These are phyloP conservation scores for Mormyrus proboscirostris DNA, from an alignment of 2,797 vertebrate species.

Conservation along the genomic window DNA sequence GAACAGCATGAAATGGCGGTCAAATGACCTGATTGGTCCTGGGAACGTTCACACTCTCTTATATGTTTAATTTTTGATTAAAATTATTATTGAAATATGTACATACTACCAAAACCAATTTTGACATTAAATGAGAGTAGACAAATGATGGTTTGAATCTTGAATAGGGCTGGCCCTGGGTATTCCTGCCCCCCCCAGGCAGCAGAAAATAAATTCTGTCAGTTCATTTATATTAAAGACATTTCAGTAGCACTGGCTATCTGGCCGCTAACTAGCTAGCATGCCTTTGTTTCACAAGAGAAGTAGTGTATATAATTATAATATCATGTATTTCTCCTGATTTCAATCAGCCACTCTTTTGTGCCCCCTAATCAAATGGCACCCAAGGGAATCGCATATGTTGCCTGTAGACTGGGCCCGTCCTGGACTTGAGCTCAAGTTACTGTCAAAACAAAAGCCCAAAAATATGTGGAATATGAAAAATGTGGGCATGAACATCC, in stretches of 20 bases:
- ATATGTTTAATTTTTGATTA: background rate
- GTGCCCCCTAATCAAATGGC: background rate
- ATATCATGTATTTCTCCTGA: background rate
- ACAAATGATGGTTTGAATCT: background rate
- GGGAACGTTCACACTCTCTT: background rate
- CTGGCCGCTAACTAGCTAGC: background rate
- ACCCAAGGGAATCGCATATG: background rate
- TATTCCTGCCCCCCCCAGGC: background rate
- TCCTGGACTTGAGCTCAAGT: background rate
- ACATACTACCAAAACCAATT: background rate
- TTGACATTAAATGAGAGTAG: background rate
- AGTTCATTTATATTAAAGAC: background rate
- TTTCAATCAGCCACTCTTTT: background rate
- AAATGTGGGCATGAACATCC: background rate
- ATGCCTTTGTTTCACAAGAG: background rate
- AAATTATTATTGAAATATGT: background rate
- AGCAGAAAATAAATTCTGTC: background rate
- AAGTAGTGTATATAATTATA: background rate
- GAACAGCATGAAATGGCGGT: background rate
- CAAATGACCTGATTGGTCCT: background rate
- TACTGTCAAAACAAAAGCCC: background rate
- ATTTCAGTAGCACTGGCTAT: background rate
- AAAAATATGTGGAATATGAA: background rate
- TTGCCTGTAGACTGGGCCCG: background rate
- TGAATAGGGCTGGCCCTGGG: background rate